Base-by-base conservation (phyloP, 2,888 invertebrate species). In the Plebejus melissa region DNA sequence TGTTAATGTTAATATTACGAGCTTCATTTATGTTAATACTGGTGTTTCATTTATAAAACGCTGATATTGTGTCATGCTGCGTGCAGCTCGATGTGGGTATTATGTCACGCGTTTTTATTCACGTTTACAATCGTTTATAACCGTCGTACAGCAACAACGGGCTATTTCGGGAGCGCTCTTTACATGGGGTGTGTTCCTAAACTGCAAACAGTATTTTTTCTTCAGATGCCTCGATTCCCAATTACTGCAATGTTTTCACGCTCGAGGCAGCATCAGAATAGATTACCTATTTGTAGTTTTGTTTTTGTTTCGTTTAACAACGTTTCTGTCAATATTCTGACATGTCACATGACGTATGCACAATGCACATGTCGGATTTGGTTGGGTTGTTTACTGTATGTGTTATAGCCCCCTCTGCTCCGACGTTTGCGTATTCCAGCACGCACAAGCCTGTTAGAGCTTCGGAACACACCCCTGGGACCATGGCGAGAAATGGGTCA, bases 101-200 rank as follows among this genome's bases (percentile, higher is more conserved):
- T 79, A 85, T 86, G 87, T 88, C 87, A 86, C 82, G 84, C 77
- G 78, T 82, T 81, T 86, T 85, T 84, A 86, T 81, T 84, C 81
- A 81, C 82, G 78, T 85, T 83, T 82, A 85, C 85, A 83, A 82
- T 80, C 80, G 87, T 85, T 86, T 89, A 88, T 87, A 88, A 88
- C 85, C 85, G 85, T 84, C 80, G 83, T 84, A 82, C 83, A 83
- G 83, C 84, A 81, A 84, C 83, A 80, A 81, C 77, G 79, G 81
- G 86, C 83, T 93, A 92, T 92, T 92, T 91, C 81, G 81, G 87
- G 89, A 87, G 82, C 83, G 85, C 84, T 84, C 86, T 84, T 87
- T 84, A 83, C 85, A 54, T 54, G 54, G 54, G 54, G 16, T 54
- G 13, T 1, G 54, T 54, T 54, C 54, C 54, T 54, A 54, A 54